phyloP scores from a whole-genome alignment of 1,140 invertebrate genomes.

The Drosophila lacteicornis region DNA sequence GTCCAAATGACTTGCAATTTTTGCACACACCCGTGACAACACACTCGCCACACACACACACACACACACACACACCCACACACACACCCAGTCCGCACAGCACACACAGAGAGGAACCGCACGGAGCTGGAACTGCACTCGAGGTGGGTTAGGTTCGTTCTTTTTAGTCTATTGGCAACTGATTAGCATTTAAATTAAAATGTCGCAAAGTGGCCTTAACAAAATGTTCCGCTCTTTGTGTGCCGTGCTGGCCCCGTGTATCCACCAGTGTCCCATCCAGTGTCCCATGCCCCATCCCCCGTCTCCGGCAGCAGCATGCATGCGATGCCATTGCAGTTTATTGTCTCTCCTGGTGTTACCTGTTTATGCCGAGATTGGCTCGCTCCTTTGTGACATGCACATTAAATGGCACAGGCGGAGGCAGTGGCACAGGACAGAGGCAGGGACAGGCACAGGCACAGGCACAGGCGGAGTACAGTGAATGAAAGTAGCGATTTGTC shows the following conservation, averaged over 20 bases:
- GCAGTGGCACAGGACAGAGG: background rate
- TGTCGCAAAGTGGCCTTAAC: conserved; percentile 81
- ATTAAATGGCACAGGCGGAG: conserved; percentile 27
- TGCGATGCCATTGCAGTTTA: conserved; percentile 59
- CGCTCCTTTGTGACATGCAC: conserved; percentile 56
- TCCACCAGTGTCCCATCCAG: conserved; percentile 15
- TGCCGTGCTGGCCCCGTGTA: conserved; percentile 1
- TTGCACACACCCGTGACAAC: conserved; percentile 34
- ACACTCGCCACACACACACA: conserved; percentile 9
- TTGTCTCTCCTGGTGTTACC: conserved; percentile 65
- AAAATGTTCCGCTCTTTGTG: conserved; percentile 68
- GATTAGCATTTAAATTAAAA: conserved; percentile 83
- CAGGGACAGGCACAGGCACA: background rate
- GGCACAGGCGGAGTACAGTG: background rate
- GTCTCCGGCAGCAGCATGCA: background rate
- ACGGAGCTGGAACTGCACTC: conserved; percentile 30
- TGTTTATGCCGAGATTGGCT: conserved; percentile 74
- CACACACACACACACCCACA: background rate
- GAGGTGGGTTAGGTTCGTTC: conserved; percentile 57
- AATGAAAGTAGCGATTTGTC: conserved; percentile 31
- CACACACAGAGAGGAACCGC: too few species aligned
- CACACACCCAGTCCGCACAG: background rate
- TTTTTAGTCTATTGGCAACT: conserved; percentile 80
- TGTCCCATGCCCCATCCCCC: background rate
- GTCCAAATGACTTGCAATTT: conserved; percentile 58